Percentiles rank a stretch among this genome's conserved stretches.
phyloP scores from a whole-genome alignment of 1,140 invertebrate genomes.

The Coenobita brevimanus region DNA sequence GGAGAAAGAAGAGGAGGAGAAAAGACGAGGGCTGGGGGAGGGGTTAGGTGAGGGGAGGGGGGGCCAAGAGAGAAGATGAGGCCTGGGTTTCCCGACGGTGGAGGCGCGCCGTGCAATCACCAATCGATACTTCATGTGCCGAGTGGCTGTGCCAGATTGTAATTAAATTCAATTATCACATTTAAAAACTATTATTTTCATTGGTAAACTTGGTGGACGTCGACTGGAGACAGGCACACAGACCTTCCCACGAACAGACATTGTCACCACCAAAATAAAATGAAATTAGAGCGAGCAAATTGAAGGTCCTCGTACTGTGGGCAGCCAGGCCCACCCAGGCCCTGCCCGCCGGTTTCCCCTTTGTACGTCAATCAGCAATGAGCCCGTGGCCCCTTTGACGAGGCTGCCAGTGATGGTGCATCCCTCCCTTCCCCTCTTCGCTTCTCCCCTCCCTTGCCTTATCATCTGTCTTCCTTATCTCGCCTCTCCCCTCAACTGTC shows the following conservation, averaged over 20 bases:
- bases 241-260: background rate
- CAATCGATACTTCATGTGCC: conserved; percentile 67
- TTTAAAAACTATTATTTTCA: conserved; percentile 14
- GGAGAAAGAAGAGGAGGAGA: too few species aligned
- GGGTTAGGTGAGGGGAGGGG: background rate
- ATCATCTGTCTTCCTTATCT: background rate
- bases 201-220: background rate
- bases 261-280: conserved; percentile 37
- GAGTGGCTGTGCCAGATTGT: conserved; percentile 57
- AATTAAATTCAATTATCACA: conserved; percentile 64
- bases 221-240: background rate
- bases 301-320: conserved; percentile 57
- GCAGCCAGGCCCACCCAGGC: conserved; percentile 40
- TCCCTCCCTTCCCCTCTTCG: conserved; percentile 15
- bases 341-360: conserved; percentile 58
- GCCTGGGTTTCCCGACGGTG: conserved; percentile 19
- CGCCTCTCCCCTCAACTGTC: background rate
- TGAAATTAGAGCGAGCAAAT: conserved; percentile 52
- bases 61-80: background rate
- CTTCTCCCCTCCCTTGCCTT: background rate
- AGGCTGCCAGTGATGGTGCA: conserved; percentile 33
- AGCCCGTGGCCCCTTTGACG: conserved; percentile 55
- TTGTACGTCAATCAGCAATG: conserved; percentile 66
- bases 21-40: background rate
- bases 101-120: conserved; percentile 56